Evolutionary conservation across 2,113 vertebrate species (phyloP), one percentile per base, ranked within the genome.

Genomic region (Tetraodon nigroviridis): DNA sequence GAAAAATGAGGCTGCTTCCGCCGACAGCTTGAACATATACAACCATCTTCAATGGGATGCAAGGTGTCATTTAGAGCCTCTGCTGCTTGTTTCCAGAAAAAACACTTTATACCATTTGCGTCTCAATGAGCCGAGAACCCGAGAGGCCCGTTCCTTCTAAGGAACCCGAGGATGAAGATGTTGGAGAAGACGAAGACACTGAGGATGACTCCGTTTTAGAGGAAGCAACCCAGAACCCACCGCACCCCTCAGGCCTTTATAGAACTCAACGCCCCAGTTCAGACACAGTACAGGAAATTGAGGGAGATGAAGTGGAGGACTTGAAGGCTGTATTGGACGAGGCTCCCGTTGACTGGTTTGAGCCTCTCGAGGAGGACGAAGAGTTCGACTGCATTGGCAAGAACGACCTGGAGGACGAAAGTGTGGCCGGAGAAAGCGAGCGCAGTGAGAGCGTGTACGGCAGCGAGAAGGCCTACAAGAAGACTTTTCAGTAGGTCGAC

Each of bases 361-460:
- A 92, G 70, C 90, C 90, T 0, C 86, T 92, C 1, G 90, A 91
- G 18, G 89, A 90, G 14, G 87, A 87, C 0, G 88, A 87, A 1
- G 81, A 88, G 10, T 78, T 48, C 4, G 57, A 77, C 12, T 76
- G 81, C 37, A 27, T 51, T 51, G 60, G 48, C 8, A 55, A 17
- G 11, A 67, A 73, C 51, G 78, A 88, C 50, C 66, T 57, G 12
- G 88, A 89, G 18, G 69, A 80, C 11, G 88, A 90, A 46, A 91
- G 89, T 52, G 53, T 89, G 54, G 87, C 81, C 12, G 88, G 87
- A 58, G 90, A 88, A 64, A 90, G 89, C 54, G 89, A 90, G 55
- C 69, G 22, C 60, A 89, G 86, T 11, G 83, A 82, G 41, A 89
- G 85, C 18, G 19, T 84, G 19, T 82, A 58, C 7, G 84, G 79